phyloP scores from a whole-genome alignment of 2,797 vertebrate genomes.

The Sebastes reedi region DNA sequence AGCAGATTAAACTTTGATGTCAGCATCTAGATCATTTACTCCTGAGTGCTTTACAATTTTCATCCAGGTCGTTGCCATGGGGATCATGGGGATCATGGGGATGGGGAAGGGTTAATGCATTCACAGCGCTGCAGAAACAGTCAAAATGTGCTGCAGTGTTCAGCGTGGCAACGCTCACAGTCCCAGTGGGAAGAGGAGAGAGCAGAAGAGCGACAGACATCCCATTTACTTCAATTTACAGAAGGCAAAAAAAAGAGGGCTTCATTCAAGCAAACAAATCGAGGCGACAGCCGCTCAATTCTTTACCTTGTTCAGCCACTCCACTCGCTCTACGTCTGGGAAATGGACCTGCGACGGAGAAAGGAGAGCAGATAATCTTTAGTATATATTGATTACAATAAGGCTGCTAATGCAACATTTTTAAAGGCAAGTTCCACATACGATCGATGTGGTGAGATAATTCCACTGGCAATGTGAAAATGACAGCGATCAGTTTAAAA shows the following conservation, averaged over 20 bases:
- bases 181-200: constrained; percentile 2
- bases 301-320: constrained; percentile 99
- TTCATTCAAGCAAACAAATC: constrained; percentile 27
- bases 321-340: constrained; percentile 95
- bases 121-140: constrained; percentile 7
- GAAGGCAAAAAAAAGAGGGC: neutral
- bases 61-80: constrained; percentile 46
- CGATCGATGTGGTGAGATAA: neutral
- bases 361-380: constrained; percentile 30
- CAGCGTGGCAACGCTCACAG: neutral
- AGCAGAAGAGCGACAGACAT: constrained; percentile 8
- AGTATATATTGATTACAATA: neutral
- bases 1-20: constrained; percentile 25
- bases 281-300: constrained; percentile 15
- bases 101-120: neutral
- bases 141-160: constrained; percentile 16
- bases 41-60: constrained; percentile 22
- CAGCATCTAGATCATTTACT: neutral
- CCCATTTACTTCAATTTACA: neutral
- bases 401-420: neutral
- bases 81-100: neutral
- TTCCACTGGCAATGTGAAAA: neutral
- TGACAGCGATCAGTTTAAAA: neutral
- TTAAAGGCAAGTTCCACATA: neutral
- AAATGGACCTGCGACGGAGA: constrained; percentile 89